Base-by-base conservation (phyloP, 2,797 vertebrate genomes). In the Coranthus polyacanthus region DNA sequence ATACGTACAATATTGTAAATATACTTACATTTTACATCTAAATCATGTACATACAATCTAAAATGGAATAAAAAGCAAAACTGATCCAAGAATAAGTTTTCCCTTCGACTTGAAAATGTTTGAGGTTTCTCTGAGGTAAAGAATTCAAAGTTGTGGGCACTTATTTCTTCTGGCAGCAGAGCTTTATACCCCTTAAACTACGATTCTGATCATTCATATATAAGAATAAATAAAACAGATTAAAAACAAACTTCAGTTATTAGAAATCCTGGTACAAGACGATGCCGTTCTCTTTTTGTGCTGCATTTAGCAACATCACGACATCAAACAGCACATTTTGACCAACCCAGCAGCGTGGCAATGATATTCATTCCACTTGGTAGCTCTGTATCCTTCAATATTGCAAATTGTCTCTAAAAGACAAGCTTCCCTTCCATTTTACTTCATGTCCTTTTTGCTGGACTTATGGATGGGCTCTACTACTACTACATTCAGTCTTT, bases 1-100 rank as follows among this genome's bases (percentile, higher is more conserved):
- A 88, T 89, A 85, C 44, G 84, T 86, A 86, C 87, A 83, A 87
- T 79, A 82, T 78, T 87, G 81, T 86, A 86, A 82, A 89, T 79
- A 81, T 81, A 68, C 50, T 86, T 85, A 87, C 75, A 89, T 82
- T 20, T 78, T 59, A 70, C 17, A 56, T 72, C 72, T 77, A 75
- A 80, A 73, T 55, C 7, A 45, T 29, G 1, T 36, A 20, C 8
- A 67, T 38, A 32, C 10, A n/a, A 7, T 3, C 17, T 21, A 16
- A 15, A 37, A 21, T 20, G 34, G 18, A 11, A 62, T 3, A 38
- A 21, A 71, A 13, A 38, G 7, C 29, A 44, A 52, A 46, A 20
- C 1, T 15, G 15, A 2, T 22, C 52, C 11, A 57, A 55, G 39
- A 43, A 32, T 26, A 68, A 61, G 11, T 2, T 32, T 46, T 60